Percentiles rank a stretch among this genome's conserved stretches.
phyloP scores from a whole-genome alignment of 2,113 vertebrate genomes.

The Hydrochoerus hydrochaeris region DNA sequence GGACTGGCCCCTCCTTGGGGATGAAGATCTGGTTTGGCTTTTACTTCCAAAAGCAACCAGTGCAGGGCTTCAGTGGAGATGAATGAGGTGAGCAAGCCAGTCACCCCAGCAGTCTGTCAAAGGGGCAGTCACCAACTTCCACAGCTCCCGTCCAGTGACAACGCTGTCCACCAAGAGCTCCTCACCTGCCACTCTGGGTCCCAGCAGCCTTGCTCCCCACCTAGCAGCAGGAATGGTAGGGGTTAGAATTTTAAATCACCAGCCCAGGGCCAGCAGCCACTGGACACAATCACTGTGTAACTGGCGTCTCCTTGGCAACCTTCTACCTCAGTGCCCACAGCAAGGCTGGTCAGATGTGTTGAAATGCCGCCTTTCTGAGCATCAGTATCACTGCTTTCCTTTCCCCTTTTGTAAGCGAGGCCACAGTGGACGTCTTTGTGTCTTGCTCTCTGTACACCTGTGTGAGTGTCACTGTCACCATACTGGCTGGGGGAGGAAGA shows the following conservation, averaged over 20 bases:
- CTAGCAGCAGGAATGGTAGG: accelerated
- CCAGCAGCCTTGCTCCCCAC: accelerated
- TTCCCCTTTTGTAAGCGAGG: neutral
- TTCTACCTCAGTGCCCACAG: neutral
- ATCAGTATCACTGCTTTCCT: neutral
- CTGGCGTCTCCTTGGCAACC: neutral
- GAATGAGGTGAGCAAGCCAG: accelerated
- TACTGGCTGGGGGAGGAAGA: neutral
- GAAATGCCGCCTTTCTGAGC: neutral
- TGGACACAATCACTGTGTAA: neutral
- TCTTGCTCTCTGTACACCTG: neutral
- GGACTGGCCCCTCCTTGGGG: no score
- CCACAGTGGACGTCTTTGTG: neutral
- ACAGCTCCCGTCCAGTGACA: neutral
- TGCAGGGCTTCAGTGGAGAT: accelerated
- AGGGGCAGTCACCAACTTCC: neutral
- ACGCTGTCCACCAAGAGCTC: neutral
- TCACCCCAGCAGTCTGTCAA: neutral
- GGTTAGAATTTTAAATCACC: neutral
- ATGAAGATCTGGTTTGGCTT: neutral
- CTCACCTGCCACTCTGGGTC: neutral
- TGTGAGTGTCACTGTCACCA: accelerated
- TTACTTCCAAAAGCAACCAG: neutral
- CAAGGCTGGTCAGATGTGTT: neutral
- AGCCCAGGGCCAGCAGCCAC: neutral